These are phyloP conservation scores for Xestobium rufovillosum DNA, from an alignment of 2,888 invertebrate species.

Conservation along the genomic window DNA sequence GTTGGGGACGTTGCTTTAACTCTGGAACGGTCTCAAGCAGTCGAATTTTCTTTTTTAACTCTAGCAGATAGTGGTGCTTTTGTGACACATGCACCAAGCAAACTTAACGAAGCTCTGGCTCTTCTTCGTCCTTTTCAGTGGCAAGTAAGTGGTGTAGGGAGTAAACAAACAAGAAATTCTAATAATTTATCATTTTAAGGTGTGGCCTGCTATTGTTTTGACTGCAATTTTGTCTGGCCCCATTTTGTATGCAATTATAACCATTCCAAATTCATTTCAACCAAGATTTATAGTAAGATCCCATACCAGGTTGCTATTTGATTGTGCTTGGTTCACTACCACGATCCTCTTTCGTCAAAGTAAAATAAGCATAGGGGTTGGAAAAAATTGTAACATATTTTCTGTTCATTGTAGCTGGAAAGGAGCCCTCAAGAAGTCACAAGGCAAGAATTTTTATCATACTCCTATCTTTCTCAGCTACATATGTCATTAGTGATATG, in stretches of 20 bases:
- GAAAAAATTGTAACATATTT: background rate
- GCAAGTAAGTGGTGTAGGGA: conserved; percentile 52
- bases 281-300: conserved; percentile 38
- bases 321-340: conserved; percentile 67
- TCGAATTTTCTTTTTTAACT: conserved; percentile 70
- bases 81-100: conserved; percentile 65
- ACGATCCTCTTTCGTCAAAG: conserved; percentile 65
- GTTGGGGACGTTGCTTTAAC: conserved; percentile 69
- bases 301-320: conserved; percentile 43
- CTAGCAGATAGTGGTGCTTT: conserved; percentile 72
- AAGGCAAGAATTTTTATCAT: conserved; percentile 63
- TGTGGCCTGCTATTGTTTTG: conserved; percentile 64
- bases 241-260: conserved; percentile 59
- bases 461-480: conserved; percentile 64
- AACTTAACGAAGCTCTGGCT: conserved; percentile 65
- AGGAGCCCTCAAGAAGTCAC: conserved; percentile 55
- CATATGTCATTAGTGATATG: conserved; percentile 71
- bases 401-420: conserved; percentile 45
- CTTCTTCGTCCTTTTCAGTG: conserved; percentile 65
- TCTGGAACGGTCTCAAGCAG: conserved; percentile 61
- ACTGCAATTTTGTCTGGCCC: conserved; percentile 62
- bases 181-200: conserved; percentile 39
- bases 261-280: conserved; percentile 53
- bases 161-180: no score
- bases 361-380: conserved; percentile 42